Conservation (phyloP, 2,113 vertebrate genomes). For the Planiliza haematocheilus region DNA sequence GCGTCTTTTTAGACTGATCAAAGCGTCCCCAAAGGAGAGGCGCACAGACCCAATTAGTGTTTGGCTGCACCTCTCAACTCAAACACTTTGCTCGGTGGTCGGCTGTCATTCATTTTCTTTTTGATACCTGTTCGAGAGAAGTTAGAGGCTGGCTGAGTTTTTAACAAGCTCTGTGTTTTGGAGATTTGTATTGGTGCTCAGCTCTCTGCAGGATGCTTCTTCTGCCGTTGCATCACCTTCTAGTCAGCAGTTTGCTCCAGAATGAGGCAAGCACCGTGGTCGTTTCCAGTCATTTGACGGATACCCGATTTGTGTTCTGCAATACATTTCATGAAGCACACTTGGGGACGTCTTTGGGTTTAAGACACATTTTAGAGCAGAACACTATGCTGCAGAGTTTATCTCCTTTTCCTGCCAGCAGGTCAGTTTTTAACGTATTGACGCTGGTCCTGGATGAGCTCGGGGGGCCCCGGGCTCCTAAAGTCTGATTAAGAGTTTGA, state of each 20-base stretch:
- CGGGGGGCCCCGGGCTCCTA: not conserved
- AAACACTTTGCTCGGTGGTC: slow-evolving; percentile 22
- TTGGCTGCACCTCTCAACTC: slow-evolving; percentile 30
- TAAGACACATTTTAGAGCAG: not conserved
- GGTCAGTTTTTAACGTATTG: slow-evolving; percentile 41
- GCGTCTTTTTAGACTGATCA: slow-evolving; percentile 2
- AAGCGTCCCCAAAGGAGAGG: slow-evolving; percentile 17
- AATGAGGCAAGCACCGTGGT: not conserved
- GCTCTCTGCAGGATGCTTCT: slow-evolving; percentile 12
- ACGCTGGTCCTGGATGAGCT: slow-evolving; percentile 8
- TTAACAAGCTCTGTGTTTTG: slow-evolving; percentile 42
- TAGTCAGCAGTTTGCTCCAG: slow-evolving; percentile 4
- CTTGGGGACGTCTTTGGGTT: not conserved
- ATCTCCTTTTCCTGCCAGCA: slow-evolving; percentile 20
- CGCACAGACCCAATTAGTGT: slow-evolving; percentile 47
- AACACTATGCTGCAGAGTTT: not conserved
- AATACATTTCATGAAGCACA: not conserved
- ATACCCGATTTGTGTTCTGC: not conserved
- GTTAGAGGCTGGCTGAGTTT: not conserved
- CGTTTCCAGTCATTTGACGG: not conserved
- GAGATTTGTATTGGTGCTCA: slow-evolving; percentile 7
- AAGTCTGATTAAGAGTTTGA: slow-evolving; percentile 16
- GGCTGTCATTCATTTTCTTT: slow-evolving; percentile 27
- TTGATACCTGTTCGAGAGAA: slow-evolving; percentile 13
- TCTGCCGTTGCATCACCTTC: slow-evolving; percentile 21